phyloP scores from a whole-genome alignment of 2,113 vertebrate species.

The Cinclus cinclus region DNA sequence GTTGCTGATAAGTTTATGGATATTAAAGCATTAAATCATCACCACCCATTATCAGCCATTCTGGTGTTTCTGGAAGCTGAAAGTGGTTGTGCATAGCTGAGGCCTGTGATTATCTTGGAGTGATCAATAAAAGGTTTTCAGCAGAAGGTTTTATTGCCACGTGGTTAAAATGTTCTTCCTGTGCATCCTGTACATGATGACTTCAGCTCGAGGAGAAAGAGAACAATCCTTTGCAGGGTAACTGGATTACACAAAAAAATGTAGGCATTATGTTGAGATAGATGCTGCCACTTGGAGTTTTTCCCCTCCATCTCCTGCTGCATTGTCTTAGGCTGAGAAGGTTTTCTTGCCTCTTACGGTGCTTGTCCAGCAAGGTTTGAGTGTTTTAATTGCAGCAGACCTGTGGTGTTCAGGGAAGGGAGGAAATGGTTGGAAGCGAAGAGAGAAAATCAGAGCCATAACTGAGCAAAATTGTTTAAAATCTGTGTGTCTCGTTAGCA shows the following conservation, averaged over 20 bases:
- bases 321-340: background rate
- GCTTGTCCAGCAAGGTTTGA: background rate
- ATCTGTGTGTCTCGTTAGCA: fast-evolving
- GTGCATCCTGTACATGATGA: background rate
- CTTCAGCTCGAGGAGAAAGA: background rate
- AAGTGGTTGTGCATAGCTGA: background rate
- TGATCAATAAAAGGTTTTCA: constrained; percentile 62
- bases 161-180: constrained; percentile 45
- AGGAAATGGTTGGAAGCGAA: background rate
- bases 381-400: background rate
- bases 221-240: background rate
- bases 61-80: constrained; percentile 11
- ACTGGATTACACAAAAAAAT: background rate
- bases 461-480: background rate
- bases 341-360: background rate
- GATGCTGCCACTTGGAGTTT: background rate
- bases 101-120: background rate
- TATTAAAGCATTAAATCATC: constrained; percentile 60
- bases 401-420: background rate
- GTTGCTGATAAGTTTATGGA: constrained; percentile 50
- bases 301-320: background rate
- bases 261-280: background rate
- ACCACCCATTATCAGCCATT: background rate
- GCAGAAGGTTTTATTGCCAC: constrained; percentile 51
- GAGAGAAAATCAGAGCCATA: background rate